These are phyloP conservation scores for Emesis furor DNA, from an alignment of 2,888 invertebrate genomes.

Conservation along the genomic window DNA sequence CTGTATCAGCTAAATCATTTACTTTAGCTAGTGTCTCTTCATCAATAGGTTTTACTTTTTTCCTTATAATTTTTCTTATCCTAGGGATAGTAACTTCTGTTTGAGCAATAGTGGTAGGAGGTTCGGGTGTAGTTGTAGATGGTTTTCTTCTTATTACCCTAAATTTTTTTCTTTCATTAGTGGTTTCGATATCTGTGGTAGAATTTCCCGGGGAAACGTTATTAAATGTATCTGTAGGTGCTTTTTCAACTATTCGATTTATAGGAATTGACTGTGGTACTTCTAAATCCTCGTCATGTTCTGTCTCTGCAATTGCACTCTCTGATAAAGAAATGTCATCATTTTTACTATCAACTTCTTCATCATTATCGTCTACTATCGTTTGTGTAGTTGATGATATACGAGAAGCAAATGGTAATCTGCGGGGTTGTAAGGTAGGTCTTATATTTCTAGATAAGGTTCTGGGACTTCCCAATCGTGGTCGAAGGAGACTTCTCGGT, in stretches of 20 bases:
- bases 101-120: constrained; percentile 73
- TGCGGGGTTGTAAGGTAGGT: constrained; percentile 81
- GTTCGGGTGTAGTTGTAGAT: constrained; percentile 77
- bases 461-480: constrained; percentile 77
- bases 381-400: constrained; percentile 81
- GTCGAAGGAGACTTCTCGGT: constrained; percentile 79
- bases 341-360: constrained; percentile 83
- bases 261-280: constrained; percentile 76
- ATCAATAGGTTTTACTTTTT: constrained; percentile 83
- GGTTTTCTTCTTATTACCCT: constrained; percentile 86
- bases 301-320: constrained; percentile 89
- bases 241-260: constrained; percentile 81
- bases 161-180: constrained; percentile 84
- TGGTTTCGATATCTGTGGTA: constrained; percentile 76
- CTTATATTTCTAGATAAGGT: constrained; percentile 75
- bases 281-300: constrained; percentile 82
- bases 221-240: constrained; percentile 77
- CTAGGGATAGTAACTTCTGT: constrained; percentile 76
- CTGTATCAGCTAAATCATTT: constrained; percentile 77
- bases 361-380: constrained; percentile 79
- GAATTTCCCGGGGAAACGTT: constrained; percentile 79
- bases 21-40: constrained; percentile 81
- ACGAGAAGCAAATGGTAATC: constrained; percentile 83
- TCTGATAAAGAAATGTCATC: constrained; percentile 89
- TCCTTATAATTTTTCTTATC: constrained; percentile 86